Evolutionary conservation across 2,888 invertebrate genomes (phyloP), one percentile per base, ranked within the genome.

Genomic region (Sarcophaga variegata): DNA sequence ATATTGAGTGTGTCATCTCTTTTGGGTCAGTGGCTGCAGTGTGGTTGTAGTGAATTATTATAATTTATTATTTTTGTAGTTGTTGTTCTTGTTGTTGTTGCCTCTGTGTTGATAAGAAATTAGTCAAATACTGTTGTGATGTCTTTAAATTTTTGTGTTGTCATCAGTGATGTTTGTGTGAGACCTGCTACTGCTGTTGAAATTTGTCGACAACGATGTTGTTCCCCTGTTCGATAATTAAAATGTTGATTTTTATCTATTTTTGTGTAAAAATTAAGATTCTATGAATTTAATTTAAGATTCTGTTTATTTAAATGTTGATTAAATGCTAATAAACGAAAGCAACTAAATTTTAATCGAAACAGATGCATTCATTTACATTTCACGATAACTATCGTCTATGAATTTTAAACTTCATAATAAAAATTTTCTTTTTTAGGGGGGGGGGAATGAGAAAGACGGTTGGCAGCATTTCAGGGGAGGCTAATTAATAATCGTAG

Each of bases 101-200:
- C 25, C 71, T 79, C 62, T 83, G 74, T 75, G 75, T 78, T 81
- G 76, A 80, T 80, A 83, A 80, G 64, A 86, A 86, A 86, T 80
- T 86, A 83, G 86, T 81, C 83, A 83, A 80, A 67, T 69, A 14
- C 12, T 5, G 17, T 72, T 64, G 64, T 37, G 60, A 76, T 79
- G 62, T 59, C 25, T 47, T 64, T 72, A n/a, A 63, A 81, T 75
- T 47, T 37, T 49, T 63, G n/a, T 75, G 59, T 25, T 70, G 77
- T 72, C 74, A 74, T 74, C 77, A 25, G 27, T 71, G 71, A 59
- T 54, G 77, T 3, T 14, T 25, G 17, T 22, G 22, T 72, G 27
- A 10, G 54, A 54, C 17, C 11, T 67, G 78, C 77, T 66, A 66
- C 80, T 76, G 64, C 64, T 60, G 69, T 25, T 70, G 70, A 49